Base-by-base conservation (phyloP, 2,113 vertebrate genomes). In the Todiramphus saurophagus region DNA sequence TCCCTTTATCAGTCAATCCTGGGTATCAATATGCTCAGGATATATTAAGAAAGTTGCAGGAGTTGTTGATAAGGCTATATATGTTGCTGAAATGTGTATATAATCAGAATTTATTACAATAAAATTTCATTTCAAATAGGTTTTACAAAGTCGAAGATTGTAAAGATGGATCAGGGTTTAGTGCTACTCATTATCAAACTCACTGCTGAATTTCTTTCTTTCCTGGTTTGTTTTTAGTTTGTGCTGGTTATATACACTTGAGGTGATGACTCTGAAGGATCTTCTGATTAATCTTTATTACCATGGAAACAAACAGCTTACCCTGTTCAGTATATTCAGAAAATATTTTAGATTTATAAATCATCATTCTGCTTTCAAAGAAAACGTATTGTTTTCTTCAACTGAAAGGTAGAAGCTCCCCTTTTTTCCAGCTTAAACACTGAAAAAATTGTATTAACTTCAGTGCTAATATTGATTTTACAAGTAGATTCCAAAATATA, bases 251-350 rank as follows among this genome's bases (percentile, higher is more conserved):
- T 27, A 84, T 48, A 13, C 24, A 21, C 37, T 88, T 76, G 62
- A 95, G 25, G 13, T 43, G 41, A 48, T 82, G 35, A 83, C 30
- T 79, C 20, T 30, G 66, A 92, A 62, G 41, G 30, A 69, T 79
- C n/a, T 94, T 96, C 73, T 64, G 90, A 94, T 89, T 95, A 95
- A 95, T n/a, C 28, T 94, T 35, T 79, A n/a, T 89, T 93, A 78
- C 70, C 23, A 43, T 10, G 9, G 63, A 90, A 96, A 51, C 13
- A 92, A 86, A 62, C 13, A 43, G 31, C 68, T 94, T 90, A 96
- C 96, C 58, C 9, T 43, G 25, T 51, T 89, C 15, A 10, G 18
- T 56, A 51, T 60, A 74, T 79, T 88, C 35, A 91, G 51, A 96
- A 66, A 78, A 76, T 63, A 91, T 87, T 95, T 93, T 53, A 80